Conservation (phyloP, 2,888 invertebrate species). For the Rhaphigaster nebulosa region DNA sequence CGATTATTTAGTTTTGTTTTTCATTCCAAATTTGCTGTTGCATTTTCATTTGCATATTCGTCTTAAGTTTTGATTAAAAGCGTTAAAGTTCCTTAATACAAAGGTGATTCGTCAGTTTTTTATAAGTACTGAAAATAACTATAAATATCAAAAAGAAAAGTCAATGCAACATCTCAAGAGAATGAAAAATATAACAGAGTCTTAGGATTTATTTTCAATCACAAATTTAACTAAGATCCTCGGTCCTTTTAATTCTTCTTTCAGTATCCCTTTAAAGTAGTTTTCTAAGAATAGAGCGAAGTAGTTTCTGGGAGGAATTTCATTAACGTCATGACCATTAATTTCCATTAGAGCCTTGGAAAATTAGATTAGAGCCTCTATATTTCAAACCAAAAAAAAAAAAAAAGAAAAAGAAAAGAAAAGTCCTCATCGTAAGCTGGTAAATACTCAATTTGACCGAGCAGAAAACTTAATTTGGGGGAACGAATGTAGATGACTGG, state of each 20-base stretch:
- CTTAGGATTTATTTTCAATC: neutral
- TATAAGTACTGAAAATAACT: neutral
- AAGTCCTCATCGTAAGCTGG: neutral
- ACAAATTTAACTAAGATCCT: neutral
- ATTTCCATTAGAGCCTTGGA: constrained; percentile 14
- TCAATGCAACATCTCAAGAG: neutral
- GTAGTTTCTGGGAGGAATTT: constrained; percentile 26
- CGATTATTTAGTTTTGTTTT: too few species aligned
- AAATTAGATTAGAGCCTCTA: neutral
- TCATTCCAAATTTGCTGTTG: too few species aligned
- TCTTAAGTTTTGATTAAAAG: too few species aligned
- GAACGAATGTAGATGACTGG: neutral
- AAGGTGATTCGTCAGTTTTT: too few species aligned
- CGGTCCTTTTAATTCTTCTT: neutral
- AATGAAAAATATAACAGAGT: neutral
- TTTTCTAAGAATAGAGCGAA: neutral
- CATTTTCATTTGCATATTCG: too few species aligned
- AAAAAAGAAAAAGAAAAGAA: neutral
- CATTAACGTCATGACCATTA: neutral
- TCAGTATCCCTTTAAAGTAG: neutral
- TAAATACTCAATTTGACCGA: neutral
- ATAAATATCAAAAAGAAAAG: neutral
- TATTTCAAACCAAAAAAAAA: neutral
- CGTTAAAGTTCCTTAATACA: too few species aligned
- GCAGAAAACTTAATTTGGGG: neutral